A percentile compares a stretch with the other conserved stretches of the same genome.
These are phyloP conservation scores for Sinocyclocheilus grahami DNA, from an alignment of 2,113 vertebrate species.

Conservation along the genomic window DNA sequence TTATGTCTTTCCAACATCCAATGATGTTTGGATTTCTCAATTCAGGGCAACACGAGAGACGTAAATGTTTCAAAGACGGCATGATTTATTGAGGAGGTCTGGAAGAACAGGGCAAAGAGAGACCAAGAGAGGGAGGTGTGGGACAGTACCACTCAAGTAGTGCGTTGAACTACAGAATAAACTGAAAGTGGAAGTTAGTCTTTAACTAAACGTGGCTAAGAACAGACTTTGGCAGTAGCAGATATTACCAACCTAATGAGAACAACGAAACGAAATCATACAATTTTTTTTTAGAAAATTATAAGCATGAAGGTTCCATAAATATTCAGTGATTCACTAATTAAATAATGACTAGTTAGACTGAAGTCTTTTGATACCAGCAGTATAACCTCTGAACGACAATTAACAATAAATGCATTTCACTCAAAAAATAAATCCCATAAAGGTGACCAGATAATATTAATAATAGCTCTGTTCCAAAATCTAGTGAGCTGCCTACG, in stretches of 20 bases:
- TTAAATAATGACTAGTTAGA: not conserved
- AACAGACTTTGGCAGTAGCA: not conserved
- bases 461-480: not conserved
- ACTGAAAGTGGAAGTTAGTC: not conserved
- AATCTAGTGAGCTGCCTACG: not conserved
- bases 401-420: not conserved
- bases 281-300: not conserved
- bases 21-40: slow-evolving; percentile 69
- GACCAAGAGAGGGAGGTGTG: slow-evolving; percentile 32
- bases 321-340: not conserved
- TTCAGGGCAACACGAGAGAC: slow-evolving; percentile 70
- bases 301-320: not conserved
- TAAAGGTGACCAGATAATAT: not conserved
- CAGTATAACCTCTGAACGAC: not conserved
- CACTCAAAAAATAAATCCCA: not conserved
- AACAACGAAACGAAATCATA: not conserved
- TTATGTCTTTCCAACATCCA: slow-evolving; percentile 61
- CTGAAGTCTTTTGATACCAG: not conserved
- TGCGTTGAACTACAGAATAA: not conserved
- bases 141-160: not conserved
- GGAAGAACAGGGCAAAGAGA: slow-evolving; percentile 24
- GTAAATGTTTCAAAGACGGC: slow-evolving; percentile 58
- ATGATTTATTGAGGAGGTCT: slow-evolving; percentile 70
- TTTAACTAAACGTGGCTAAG: not conserved
- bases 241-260: not conserved